These are phyloP conservation scores for Pontoporia blainvillei DNA, from an alignment of 2,113 vertebrate species.

Conservation along the genomic window DNA sequence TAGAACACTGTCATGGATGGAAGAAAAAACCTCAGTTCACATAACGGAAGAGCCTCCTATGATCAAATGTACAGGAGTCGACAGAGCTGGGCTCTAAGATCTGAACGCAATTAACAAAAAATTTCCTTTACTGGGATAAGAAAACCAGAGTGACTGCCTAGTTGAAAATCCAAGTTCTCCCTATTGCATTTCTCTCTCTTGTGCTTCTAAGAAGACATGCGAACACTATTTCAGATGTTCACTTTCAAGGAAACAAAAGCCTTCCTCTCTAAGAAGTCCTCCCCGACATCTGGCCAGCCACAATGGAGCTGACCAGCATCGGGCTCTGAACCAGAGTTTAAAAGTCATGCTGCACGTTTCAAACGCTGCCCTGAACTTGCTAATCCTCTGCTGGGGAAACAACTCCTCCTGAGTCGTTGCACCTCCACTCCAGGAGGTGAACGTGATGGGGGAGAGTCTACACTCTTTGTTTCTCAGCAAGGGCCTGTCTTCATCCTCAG, in stretches of 20 bases:
- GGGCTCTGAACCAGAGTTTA: neutral
- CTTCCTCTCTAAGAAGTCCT: neutral
- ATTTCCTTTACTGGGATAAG: neutral
- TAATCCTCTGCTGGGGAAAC: neutral
- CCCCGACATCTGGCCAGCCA: neutral
- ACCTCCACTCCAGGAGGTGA: neutral
- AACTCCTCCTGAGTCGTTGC: accelerated
- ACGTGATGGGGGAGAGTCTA: neutral
- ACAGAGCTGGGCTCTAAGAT: neutral
- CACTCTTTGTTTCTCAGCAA: neutral
- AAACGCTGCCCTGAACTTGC: accelerated
- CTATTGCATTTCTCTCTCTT: neutral
- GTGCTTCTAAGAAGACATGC: neutral
- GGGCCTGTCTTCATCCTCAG: neutral
- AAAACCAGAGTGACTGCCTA: accelerated
- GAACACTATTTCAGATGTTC: neutral
- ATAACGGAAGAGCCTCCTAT: neutral
- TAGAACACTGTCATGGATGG: neutral
- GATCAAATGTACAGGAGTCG: neutral
- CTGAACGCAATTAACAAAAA: neutral
- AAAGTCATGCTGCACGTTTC: neutral
- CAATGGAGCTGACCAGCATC: neutral
- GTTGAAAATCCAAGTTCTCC: neutral
- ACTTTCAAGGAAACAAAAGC: neutral
- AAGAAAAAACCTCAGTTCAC: neutral